Base-by-base conservation (phyloP, 2,113 vertebrate genomes). In the Chaetops frenatus region DNA sequence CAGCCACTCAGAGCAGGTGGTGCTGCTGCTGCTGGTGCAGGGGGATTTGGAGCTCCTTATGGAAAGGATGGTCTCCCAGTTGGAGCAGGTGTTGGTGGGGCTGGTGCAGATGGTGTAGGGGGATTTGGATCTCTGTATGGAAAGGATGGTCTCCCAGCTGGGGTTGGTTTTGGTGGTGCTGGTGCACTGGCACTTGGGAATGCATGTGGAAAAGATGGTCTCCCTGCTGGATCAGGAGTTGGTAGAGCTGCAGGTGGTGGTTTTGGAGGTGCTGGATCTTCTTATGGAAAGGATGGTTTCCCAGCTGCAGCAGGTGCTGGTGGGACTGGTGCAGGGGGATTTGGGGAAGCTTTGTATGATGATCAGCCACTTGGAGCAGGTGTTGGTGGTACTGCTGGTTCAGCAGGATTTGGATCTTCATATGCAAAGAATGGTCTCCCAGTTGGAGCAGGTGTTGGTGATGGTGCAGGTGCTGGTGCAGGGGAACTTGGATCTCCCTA, bases 401-500 rank as follows among this genome's bases (percentile, higher is more conserved):
- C 42, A 13, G 42, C 12, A 15, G 42, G 42, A 13, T 11, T 42
- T 11, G 42, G 12, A 15, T 12, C 12, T 44, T 17, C 42, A 15
- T 44, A 44, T 44, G 42, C 15, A 17, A 44, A 44, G 42, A 15
- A 44, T 44, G 42, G 42, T 44, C 42, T 44, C 42, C 42, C 42
- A 44, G 15, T 7, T 44, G 42, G 15, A 44, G 42, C 42, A 44
- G 42, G 42, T 44, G 42, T 15, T 44, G 15, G 42, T 17, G 42
- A 15, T 16, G 15, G 15, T 44, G 38, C 10, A 11, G 38, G 10
- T 38, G 38, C 10, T 44, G 60, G 60, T 21, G 17, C 36, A 14
- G 40, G 3, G 0, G 11, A 7, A 33, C 0, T 14, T 7, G 27
- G 66, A 0, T 18, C 36, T 47, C 60, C 45, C 0, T 66, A 66